A percentile compares a stretch with the other conserved stretches of the same genome.
Conservation (phyloP, 1,140 invertebrate genomes). For the Penaeus indicus region DNA sequence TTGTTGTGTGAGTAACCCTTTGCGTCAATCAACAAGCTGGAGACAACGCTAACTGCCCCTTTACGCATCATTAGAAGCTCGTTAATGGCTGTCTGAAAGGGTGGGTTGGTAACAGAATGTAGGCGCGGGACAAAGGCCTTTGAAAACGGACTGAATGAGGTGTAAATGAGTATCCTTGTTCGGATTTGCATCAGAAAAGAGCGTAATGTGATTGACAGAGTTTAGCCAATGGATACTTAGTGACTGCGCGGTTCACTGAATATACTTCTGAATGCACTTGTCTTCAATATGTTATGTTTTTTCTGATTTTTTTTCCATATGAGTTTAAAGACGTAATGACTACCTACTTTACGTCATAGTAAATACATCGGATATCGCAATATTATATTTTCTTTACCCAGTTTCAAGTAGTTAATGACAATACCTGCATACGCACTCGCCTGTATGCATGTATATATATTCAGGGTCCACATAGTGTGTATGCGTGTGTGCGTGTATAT, state of each 20-base stretch:
- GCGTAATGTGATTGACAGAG: constrained; percentile 12
- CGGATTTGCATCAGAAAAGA: constrained; percentile 48
- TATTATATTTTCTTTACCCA: no score
- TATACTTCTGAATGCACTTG: no score
- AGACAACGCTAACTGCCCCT: constrained; percentile 31
- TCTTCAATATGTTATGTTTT: no score
- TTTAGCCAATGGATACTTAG: no score
- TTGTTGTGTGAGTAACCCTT: constrained; percentile 17
- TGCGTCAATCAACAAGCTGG: constrained; percentile 38
- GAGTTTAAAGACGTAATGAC: no score
- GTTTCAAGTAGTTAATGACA: no score
- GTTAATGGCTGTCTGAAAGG: constrained; percentile 50
- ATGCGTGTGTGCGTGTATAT: neutral
- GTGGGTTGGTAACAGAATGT: constrained; percentile 1
- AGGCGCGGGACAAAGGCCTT: neutral
- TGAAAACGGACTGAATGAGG: constrained; percentile 47
- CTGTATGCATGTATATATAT: neutral
- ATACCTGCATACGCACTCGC: no score
- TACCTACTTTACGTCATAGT: no score
- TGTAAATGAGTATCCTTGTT: constrained; percentile 53
- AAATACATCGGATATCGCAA: no score
- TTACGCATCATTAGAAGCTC: constrained; percentile 53
- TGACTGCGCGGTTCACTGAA: no score
- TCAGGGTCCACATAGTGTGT: neutral
- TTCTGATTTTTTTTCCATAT: no score